Evolutionary conservation across 2,888 invertebrate species (phyloP).

Genomic region (Xylota segnis): DNA sequence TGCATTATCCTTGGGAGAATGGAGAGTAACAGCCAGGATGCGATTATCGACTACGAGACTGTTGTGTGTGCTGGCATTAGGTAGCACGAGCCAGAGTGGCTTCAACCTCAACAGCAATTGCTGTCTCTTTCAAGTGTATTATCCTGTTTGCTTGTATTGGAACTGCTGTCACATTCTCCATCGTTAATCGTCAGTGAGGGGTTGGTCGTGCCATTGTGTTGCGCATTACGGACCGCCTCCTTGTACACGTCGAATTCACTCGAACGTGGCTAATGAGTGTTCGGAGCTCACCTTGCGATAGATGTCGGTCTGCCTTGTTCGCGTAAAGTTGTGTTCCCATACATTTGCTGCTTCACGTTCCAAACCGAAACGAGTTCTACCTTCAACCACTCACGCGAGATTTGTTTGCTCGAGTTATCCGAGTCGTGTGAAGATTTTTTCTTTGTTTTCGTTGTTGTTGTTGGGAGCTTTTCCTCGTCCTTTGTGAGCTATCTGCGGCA

Average conservation of each 20-base stretch:
- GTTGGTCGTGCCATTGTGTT: slow-evolving; percentile 68
- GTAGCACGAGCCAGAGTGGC: slow-evolving; percentile 56
- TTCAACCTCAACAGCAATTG: slow-evolving; percentile 5
- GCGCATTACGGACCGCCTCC: slow-evolving; percentile 78
- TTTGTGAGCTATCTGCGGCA: slow-evolving; percentile 14
- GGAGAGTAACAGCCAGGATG: slow-evolving; percentile 41
- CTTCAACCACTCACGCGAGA: slow-evolving; percentile 58
- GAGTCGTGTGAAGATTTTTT: slow-evolving; percentile 7
- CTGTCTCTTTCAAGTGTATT: slow-evolving; percentile 40
- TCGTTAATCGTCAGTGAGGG: slow-evolving; percentile 67
- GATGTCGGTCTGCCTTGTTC: slow-evolving; percentile 79
- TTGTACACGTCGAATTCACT: slow-evolving; percentile 75
- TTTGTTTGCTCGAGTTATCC: slow-evolving; percentile 33
- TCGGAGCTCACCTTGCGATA: slow-evolving; percentile 75
- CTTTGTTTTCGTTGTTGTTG: not conserved
- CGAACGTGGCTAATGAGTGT: slow-evolving; percentile 76
- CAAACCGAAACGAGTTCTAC: slow-evolving; percentile 33
- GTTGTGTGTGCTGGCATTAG: not conserved
- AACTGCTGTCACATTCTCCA: slow-evolving; percentile 55
- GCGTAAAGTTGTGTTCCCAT: slow-evolving; percentile 78
- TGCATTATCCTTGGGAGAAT: slow-evolving; percentile 67
- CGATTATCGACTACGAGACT: slow-evolving; percentile 25
- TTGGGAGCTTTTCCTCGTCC: slow-evolving; percentile 29
- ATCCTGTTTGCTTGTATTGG: slow-evolving; percentile 46
- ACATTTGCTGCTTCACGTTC: slow-evolving; percentile 45